These are phyloP conservation scores for Paradoxurus hermaphroditus DNA, from an alignment of 2,113 vertebrate genomes.

Conservation along the genomic window DNA sequence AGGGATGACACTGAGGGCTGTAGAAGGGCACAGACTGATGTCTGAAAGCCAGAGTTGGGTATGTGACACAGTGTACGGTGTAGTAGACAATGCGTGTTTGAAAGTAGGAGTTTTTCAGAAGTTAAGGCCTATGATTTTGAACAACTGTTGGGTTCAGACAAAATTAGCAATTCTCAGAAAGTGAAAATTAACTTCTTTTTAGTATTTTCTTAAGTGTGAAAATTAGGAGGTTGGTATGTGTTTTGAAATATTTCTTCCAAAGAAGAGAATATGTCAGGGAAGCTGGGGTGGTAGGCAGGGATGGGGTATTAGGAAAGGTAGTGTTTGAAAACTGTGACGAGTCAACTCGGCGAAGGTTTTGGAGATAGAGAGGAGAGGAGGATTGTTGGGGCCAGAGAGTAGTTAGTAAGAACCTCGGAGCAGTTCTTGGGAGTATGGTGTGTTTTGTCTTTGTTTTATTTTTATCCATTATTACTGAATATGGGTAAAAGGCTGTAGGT, in stretches of 20 bases:
- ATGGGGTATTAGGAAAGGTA: neutral
- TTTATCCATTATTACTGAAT: neutral
- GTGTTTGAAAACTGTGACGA: neutral
- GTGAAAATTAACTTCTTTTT: neutral
- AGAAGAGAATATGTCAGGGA: conserved; percentile 15
- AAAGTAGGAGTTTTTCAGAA: neutral
- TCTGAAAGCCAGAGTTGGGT: neutral
- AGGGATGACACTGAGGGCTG: neutral
- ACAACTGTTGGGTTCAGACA: neutral
- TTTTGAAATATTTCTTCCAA: conserved; percentile 17
- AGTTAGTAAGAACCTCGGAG: neutral
- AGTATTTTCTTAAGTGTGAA: conserved; percentile 33
- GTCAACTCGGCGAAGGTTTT: neutral
- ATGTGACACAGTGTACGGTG: too few relatives aligned
- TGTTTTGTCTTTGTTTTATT: neutral
- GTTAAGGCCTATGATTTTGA: neutral
- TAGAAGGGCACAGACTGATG: neutral
- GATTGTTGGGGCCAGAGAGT: neutral
- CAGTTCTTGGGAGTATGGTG: neutral
- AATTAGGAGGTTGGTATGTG: neutral
- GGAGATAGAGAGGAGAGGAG: neutral
- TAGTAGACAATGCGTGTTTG: neutral
- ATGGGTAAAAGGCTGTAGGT: neutral
- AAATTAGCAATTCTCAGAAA: neutral
- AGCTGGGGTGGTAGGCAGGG: neutral